Conservation (phyloP, 2,888 invertebrate genomes). For the Smittia aterrima region DNA sequence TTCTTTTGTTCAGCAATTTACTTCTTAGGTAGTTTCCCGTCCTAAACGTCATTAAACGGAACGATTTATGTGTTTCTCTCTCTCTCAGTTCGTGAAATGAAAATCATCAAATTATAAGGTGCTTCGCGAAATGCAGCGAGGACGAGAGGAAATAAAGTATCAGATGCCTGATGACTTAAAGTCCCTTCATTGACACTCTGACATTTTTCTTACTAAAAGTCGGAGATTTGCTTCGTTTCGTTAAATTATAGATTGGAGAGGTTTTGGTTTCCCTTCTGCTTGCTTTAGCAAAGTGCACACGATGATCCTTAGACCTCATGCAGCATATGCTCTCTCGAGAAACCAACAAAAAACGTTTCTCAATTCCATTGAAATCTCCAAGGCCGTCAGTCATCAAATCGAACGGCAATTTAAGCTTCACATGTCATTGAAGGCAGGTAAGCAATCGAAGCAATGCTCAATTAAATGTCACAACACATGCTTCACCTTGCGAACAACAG, state of each 20-base stretch:
- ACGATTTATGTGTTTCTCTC: slow-evolving; percentile 15
- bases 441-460: background rate
- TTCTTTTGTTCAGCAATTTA: slow-evolving; percentile 21
- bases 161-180: slow-evolving; percentile 20
- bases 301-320: background rate
- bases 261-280: background rate
- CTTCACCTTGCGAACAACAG: background rate
- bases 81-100: background rate
- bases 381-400: background rate
- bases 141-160: slow-evolving; percentile 11
- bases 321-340: background rate
- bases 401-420: background rate
- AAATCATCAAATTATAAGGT: slow-evolving; percentile 8
- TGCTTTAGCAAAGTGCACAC: background rate
- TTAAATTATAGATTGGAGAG: background rate
- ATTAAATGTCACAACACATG: slow-evolving; percentile 20
- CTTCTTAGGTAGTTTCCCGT: slow-evolving; percentile 25
- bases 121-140: background rate
- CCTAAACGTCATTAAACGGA: slow-evolving; percentile 25
- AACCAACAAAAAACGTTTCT: background rate
- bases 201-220: background rate
- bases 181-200: slow-evolving; percentile 19
- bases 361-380: slow-evolving; percentile 2
- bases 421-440: slow-evolving; percentile 15
- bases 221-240: background rate